Evolutionary conservation across 2,888 invertebrate species (phyloP), one percentile per base, ranked within the genome.

Genomic region (Drosophila picticornis): DNA sequence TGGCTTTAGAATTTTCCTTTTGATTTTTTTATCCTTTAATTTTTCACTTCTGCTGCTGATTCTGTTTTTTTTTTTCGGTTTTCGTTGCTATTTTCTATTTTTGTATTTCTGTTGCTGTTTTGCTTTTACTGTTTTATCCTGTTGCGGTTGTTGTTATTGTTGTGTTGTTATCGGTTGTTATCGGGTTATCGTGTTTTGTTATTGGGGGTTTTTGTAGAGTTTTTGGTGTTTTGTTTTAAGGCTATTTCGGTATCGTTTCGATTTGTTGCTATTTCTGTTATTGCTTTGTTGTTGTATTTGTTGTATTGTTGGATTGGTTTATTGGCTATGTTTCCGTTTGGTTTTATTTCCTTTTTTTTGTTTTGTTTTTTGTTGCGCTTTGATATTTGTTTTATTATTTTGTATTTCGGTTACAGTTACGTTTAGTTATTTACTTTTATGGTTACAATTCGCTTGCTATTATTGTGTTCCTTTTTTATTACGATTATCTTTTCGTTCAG

Each of bases 1-100:
- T 74, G 75, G 65, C 58, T 81, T 77, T 88, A 77, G 75, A 80
- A 85, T 74, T 86, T 88, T 57, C 78, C 68, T 78, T 82, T 73
- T 72, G 72, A 73, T 69, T 76, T 43, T 43, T 55, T 68, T 80
- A 67, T 64, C 52, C 74, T 89, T 82, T 75, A 69, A 61, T 46
- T 81, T 77, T 80, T 83, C 68, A 66, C 72, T 81, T 80, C 71
- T 68, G 69, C 62, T 61, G 60, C 74, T 70, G 73, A 25, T 83
- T 67, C 48, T 58, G 60, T 62, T 63, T 60, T 46, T 22, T 46
- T 62, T 66, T 60, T 75, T 73, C 64, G 63, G 68, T 65, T 73
- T 69, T 77, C 64, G 66, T 79, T 72, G 69, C 73, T 83, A 72
- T 65, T 75, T 62, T 65, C 57, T 76, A 67, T 76, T 68, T 72